Evolutionary conservation across 2,113 vertebrate genomes (phyloP), one percentile per base, ranked within the genome.

Genomic region (Chloropsis cyanopogon): DNA sequence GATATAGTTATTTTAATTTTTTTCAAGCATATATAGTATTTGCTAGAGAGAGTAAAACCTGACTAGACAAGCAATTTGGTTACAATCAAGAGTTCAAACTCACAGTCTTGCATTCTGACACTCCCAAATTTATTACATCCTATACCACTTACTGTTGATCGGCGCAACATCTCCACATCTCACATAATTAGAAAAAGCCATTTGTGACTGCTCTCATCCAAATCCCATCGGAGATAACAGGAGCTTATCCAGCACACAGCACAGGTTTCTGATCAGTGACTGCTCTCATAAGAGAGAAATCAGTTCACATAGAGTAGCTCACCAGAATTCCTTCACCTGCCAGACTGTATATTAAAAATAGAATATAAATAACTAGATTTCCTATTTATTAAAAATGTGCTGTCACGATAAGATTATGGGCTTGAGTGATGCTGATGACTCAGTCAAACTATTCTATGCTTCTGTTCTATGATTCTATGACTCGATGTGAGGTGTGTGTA

Each of bases 321-420:
- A 64, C 29, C 64, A 60, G 68, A 65, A 5, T 56, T 83, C 68
- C 52, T 88, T 91, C 72, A 87, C 24, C 70, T 82, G 65, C 52
- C 54, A 63, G 61, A 7, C 0, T 59, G 9, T 54, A 41, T 52
- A 66, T 69, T 86, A 50, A 69, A 82, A 88, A 52, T 0, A 41
- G 39, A 84, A 75, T 71, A 44, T 79, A 93, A 93, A 96, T 85
- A 92, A 80, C 19, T 31, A 91, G 56, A 63, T 87, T 90, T 78
- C 56, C 41, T 53, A 53, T 86, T 79, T 57, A 65, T 80, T 72
- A 87, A 65, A 90, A 70, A 63, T 66, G 12, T 83, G 56, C 33
- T 87, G 49, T 81, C 3, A 3, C 41, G 10, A 33, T 80, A 46
- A 72, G 46, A 54, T 44, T 61, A 77, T 26, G 41, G 41, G 33